Evolutionary conservation across 2,113 vertebrate species (phyloP).

Genomic region (Scomber colias): DNA sequence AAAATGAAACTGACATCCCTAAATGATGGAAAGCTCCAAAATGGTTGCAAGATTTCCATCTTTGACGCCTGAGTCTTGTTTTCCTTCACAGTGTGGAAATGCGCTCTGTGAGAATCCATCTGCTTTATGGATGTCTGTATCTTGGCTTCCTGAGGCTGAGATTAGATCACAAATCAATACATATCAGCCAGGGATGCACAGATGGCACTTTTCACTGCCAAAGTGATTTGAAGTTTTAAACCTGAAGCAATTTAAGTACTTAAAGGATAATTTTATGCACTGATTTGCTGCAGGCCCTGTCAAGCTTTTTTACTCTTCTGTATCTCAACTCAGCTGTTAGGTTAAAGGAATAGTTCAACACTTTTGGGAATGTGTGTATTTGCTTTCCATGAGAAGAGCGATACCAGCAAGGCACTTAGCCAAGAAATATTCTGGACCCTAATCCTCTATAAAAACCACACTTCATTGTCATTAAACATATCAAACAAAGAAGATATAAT

Average conservation of each 20-base stretch:
- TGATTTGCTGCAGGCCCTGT: slow-evolving; percentile 19
- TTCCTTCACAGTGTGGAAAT: slow-evolving; percentile 34
- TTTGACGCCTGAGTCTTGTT: slow-evolving; percentile 32
- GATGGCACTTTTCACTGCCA: slow-evolving; percentile 50
- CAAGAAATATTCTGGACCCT: too few species aligned
- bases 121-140: slow-evolving; percentile 48
- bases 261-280: slow-evolving; percentile 25
- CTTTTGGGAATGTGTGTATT: not conserved
- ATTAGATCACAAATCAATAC: slow-evolving; percentile 73
- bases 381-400: too few species aligned
- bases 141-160: slow-evolving; percentile 39
- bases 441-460: too few species aligned
- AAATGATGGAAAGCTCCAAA: slow-evolving; percentile 33
- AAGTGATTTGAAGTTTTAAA: slow-evolving; percentile 45
- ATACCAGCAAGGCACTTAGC: too few species aligned
- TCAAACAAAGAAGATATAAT: not conserved
- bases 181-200: slow-evolving; percentile 36
- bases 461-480: too few species aligned
- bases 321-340: not conserved
- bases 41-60: slow-evolving; percentile 22
- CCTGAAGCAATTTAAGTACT: slow-evolving; percentile 31
- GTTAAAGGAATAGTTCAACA: slow-evolving; percentile 23
- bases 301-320: not conserved
- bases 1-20: slow-evolving; percentile 31
- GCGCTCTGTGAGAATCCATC: slow-evolving; percentile 40